Conservation (phyloP, 2,888 invertebrate species). For the Steinernema hermaphroditum region DNA sequence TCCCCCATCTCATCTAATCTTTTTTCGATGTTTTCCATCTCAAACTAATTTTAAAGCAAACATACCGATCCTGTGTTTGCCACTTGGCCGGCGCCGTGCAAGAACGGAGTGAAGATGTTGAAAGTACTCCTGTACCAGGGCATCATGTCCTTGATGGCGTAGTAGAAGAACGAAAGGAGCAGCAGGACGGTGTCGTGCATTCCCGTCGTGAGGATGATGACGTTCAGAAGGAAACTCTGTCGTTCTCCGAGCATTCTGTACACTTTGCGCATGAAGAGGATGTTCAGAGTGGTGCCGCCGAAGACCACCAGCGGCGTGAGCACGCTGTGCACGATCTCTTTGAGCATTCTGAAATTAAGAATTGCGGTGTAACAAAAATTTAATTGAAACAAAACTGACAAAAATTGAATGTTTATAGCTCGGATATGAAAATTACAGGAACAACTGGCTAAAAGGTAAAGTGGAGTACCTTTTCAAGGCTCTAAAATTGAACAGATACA, state of each 20-base stretch:
- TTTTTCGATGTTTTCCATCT: neutral
- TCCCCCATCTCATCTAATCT: neutral
- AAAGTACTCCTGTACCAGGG: neutral
- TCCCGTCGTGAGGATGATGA: conserved; percentile 3
- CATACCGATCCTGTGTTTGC: conserved; percentile 23
- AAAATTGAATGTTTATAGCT: too few species aligned
- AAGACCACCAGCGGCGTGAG: neutral
- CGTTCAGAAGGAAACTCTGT: neutral
- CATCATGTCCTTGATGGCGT: conserved; percentile 18
- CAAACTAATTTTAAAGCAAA: neutral
- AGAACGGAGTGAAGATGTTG: conserved; percentile 11
- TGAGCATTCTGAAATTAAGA: neutral
- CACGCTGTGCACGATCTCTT: neutral
- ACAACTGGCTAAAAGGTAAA: too few species aligned
- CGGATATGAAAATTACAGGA: too few species aligned
- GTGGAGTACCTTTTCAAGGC: too few species aligned
- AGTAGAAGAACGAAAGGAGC: conserved; percentile 16
- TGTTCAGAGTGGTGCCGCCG: neutral
- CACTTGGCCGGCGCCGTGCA: conserved; percentile 17
- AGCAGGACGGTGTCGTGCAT: neutral
- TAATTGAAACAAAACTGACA: neutral
- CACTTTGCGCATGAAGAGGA: neutral
- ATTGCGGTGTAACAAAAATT: too few species aligned
- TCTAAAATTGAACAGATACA: too few species aligned
- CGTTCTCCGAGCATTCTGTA: neutral